Conservation (phyloP, 2,797 vertebrate genomes). For the Perodicticus potto region DNA sequence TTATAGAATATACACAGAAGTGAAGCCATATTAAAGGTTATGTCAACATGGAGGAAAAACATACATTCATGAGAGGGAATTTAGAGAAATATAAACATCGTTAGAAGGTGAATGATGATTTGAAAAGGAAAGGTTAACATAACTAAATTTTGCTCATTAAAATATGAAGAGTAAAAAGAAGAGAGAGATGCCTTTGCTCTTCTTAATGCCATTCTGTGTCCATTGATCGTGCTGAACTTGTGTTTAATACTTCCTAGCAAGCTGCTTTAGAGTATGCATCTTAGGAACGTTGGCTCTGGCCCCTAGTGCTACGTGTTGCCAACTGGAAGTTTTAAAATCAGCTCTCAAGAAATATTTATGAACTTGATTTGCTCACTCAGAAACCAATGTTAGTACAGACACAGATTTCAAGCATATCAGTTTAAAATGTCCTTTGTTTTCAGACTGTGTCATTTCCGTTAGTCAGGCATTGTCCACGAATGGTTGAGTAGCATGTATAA, state of each 20-base stretch:
- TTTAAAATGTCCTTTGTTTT: not conserved
- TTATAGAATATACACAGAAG: slow-evolving; percentile 25
- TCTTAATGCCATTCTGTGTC: not conserved
- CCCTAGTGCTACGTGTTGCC: not conserved
- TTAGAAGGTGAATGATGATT: slow-evolving; percentile 69
- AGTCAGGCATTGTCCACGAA: not conserved
- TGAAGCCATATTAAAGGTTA: slow-evolving; percentile 62
- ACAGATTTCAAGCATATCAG: not conserved
- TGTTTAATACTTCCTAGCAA: not conserved
- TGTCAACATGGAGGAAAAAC: slow-evolving; percentile 62
- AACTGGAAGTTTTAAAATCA: not conserved
- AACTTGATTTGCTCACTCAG: slow-evolving; percentile 34
- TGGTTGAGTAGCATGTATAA: not conserved
- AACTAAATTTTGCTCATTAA: slow-evolving; percentile 52
- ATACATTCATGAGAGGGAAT: slow-evolving; percentile 35
- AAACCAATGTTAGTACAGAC: not conserved
- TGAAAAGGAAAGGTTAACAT: slow-evolving; percentile 65
- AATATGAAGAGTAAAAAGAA: not conserved
- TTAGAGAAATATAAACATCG: slow-evolving; percentile 66
- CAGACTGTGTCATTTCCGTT: not conserved
- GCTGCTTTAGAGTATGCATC: not conserved
- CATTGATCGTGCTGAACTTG: not conserved
- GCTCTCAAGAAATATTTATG: not conserved
- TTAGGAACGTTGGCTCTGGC: not conserved
- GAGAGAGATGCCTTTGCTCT: not conserved